Percentiles rank a stretch among this genome's conserved stretches.
These are phyloP conservation scores for Pseudeuparius sepicola DNA, from an alignment of 2,888 invertebrate genomes.

Conservation along the genomic window DNA sequence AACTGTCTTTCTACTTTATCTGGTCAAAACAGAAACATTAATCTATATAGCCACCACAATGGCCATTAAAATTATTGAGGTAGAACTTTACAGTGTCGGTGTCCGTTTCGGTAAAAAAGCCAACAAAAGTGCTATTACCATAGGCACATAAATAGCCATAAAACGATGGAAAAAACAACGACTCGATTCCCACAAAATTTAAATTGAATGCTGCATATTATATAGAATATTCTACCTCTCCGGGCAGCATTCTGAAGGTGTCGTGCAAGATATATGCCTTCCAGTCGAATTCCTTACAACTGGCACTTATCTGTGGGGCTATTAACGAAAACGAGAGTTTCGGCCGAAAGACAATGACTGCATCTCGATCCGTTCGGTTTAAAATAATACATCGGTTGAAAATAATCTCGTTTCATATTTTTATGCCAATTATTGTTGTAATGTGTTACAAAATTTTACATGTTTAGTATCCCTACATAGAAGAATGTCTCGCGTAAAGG, in stretches of 20 bases:
- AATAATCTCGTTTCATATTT: too few species aligned
- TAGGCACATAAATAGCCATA: slow-evolving; percentile 37
- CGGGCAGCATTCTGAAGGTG: slow-evolving; percentile 32
- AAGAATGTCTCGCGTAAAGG: too few species aligned
- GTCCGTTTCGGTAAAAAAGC: slow-evolving; percentile 28
- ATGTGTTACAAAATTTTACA: too few species aligned
- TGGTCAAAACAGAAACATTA: slow-evolving; percentile 23
- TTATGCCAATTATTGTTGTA: too few species aligned
- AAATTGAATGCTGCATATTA: slow-evolving; percentile 38
- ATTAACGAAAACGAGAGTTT: slow-evolving; percentile 35
- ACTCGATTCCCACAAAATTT: slow-evolving; percentile 36
- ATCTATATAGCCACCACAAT: slow-evolving; percentile 24
- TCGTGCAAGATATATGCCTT: slow-evolving; percentile 35
- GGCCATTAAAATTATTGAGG: slow-evolving; percentile 32
- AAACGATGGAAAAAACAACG: slow-evolving; percentile 34
- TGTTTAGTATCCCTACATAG: too few species aligned
- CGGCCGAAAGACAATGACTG: slow-evolving; percentile 1
- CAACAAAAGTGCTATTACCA: slow-evolving; percentile 34
- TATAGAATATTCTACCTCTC: slow-evolving; percentile 35
- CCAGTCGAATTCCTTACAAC: slow-evolving; percentile 32
- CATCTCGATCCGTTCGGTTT: too few species aligned
- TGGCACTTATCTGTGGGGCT: slow-evolving; percentile 32
- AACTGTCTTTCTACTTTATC: too few species aligned
- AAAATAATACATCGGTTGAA: too few species aligned
- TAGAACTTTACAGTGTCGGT: slow-evolving; percentile 28